Conservation (phyloP, 1,140 invertebrate genomes). For the Gonatopus flavifemur region DNA sequence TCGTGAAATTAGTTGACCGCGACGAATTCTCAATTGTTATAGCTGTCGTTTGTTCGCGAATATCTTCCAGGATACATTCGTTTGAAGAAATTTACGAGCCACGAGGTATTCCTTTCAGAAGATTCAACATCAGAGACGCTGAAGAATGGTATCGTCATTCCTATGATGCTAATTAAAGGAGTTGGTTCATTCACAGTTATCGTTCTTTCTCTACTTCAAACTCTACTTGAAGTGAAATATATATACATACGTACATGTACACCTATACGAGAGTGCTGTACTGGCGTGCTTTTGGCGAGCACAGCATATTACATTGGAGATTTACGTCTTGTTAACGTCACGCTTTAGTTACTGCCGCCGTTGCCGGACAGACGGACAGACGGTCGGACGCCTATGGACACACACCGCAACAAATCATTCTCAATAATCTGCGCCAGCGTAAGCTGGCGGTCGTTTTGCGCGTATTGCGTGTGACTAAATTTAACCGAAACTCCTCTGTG, state of each 20-base stretch:
- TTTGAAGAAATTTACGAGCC: too few species aligned
- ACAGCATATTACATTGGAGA: slow-evolving; percentile 23
- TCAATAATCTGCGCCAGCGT: slow-evolving; percentile 23
- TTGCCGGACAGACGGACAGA: slow-evolving; percentile 5
- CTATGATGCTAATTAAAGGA: slow-evolving; percentile 27
- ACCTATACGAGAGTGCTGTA: neutral
- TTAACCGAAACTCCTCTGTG: slow-evolving; percentile 24
- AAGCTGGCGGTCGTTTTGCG: slow-evolving; percentile 10
- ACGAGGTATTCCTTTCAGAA: too few species aligned
- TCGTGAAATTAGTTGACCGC: too few species aligned
- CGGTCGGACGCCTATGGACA: too few species aligned
- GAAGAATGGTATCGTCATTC: too few species aligned
- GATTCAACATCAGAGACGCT: too few species aligned
- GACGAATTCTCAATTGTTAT: too few species aligned
- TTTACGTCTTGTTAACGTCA: slow-evolving; percentile 38
- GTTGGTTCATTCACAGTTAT: slow-evolving; percentile 20
- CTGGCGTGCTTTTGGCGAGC: slow-evolving; percentile 6
- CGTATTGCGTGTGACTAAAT: slow-evolving; percentile 27
- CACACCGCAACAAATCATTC: slow-evolving; percentile 32
- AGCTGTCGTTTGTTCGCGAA: too few species aligned
- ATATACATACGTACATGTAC: too few species aligned
- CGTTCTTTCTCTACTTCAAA: slow-evolving; percentile 21
- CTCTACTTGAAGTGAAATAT: too few species aligned
- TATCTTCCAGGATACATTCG: too few species aligned
- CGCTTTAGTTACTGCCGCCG: slow-evolving; percentile 25